A percentile compares a stretch with the other conserved stretches of the same genome.
Conservation (phyloP, 2,888 invertebrate species). For the Alloscopus bannaensis region DNA sequence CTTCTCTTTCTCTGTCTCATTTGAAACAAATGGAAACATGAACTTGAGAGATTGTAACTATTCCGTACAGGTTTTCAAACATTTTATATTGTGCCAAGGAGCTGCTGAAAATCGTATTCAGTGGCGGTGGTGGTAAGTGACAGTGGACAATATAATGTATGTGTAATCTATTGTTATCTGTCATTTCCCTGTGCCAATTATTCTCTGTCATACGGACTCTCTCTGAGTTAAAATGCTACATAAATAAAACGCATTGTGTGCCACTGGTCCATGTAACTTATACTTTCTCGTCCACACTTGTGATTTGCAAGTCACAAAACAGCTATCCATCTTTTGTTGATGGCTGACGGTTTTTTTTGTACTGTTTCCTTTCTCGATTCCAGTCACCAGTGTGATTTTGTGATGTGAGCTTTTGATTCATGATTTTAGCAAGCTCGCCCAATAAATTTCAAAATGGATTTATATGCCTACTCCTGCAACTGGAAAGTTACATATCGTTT, state of each 20-base stretch:
- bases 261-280: not conserved
- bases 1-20: too few relatives aligned
- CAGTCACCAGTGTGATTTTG: not conserved
- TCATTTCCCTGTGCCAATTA: slow-evolving; percentile 61
- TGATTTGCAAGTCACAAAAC: slow-evolving; percentile 28
- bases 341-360: not conserved
- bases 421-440: slow-evolving; percentile 36
- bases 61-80: too few relatives aligned
- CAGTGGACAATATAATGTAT: slow-evolving; percentile 52
- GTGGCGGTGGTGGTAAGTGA: slow-evolving; percentile 31
- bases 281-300: not conserved
- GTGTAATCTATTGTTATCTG: slow-evolving; percentile 62
- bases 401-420: not conserved
- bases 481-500: slow-evolving; percentile 7
- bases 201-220: slow-evolving; percentile 47
- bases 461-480: not conserved
- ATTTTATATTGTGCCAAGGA: too few relatives aligned
- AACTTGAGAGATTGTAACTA: too few relatives aligned
- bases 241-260: slow-evolving; percentile 37
- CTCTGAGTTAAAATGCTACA: slow-evolving; percentile 20
- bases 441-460: slow-evolving; percentile 46
- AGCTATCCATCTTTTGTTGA: slow-evolving; percentile 33
- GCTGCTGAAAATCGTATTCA: not conserved
- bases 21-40: too few relatives aligned
- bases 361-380: not conserved